Evolutionary conservation across 2,888 invertebrate species (phyloP), one percentile per base, ranked within the genome.

Genomic region (Monopis laevigella): DNA sequence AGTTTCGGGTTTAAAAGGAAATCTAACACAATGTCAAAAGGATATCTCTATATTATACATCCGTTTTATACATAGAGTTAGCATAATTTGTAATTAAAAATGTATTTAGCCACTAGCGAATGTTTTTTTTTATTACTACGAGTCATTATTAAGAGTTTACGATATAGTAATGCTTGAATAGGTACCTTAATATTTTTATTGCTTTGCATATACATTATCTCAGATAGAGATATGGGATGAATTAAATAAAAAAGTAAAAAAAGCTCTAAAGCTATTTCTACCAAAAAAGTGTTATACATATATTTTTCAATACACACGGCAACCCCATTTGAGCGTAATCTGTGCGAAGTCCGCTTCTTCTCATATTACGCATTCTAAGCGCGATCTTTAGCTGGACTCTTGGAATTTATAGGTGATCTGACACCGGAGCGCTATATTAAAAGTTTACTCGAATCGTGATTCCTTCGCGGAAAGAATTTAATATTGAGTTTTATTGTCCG

Each of bases 351-450:
- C 59, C 54, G 54, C 47, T 43, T 50, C 57, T 11, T n/a, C 18
- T 13, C 27, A 51, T 58, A 71, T 71, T 71, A 65, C 59, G 59
- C 59, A 75, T 73, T 62, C 71, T 58, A 49, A 49, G 45, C 68
- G 59, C 58, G 60, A 50, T 54, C 47, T 21, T 62, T 72, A 66
- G 48, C 50, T 57, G 74, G 81, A 65, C 69, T 68, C 65, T 77
- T 77, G 74, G 75, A 82, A 82, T 82, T 78, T 83, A 83, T 75
- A 67, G 77, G 73, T 69, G 67, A 71, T 71, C 73, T 73, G 68
- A 73, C 74, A 67, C 64, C 69, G 66, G 64, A 57, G 24, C 13
- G 38, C 35, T 45, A 39, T 57, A 58, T 56, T 56, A 55, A 55
- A 54, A 56, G 55, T 60, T 64, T 61, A 64, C 59, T 47, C 47